Conservation (phyloP, 2,797 vertebrate species). For the Danio kyathit region DNA sequence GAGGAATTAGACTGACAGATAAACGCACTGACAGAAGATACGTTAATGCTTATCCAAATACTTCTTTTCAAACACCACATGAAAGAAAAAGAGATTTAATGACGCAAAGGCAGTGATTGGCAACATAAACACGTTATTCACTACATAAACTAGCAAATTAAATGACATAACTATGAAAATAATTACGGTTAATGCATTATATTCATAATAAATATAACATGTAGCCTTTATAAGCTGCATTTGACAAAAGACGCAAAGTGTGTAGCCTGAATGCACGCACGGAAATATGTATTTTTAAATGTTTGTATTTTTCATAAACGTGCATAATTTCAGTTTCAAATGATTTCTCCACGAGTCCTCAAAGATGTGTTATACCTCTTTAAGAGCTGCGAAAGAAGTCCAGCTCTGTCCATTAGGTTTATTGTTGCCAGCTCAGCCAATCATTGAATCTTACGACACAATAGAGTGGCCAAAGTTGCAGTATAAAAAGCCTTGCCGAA, state of each 20-base stretch:
- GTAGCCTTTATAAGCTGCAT: not conserved
- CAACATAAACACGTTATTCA: not conserved
- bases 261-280: not conserved
- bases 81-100: not conserved
- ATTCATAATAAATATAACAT: not conserved
- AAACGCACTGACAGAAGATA: not conserved
- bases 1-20: too few species aligned
- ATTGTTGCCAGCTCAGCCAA: slow-evolving; percentile 96
- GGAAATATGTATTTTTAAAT: not conserved
- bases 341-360: not conserved
- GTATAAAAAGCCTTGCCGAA: slow-evolving; percentile 97
- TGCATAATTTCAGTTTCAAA: not conserved
- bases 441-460: slow-evolving; percentile 92
- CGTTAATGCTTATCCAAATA: not conserved
- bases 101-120: slow-evolving; percentile 5
- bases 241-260: not conserved
- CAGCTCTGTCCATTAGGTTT: slow-evolving; percentile 92
- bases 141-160: not conserved
- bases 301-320: not conserved
- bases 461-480: slow-evolving; percentile 89
- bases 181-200: not conserved
- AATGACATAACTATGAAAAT: too few species aligned
- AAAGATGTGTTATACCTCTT: slow-evolving; percentile 66
- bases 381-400: slow-evolving; percentile 86
- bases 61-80: not conserved